Base-by-base conservation (phyloP, 2,888 invertebrate genomes). In the Acanthacorydalis orientalis region DNA sequence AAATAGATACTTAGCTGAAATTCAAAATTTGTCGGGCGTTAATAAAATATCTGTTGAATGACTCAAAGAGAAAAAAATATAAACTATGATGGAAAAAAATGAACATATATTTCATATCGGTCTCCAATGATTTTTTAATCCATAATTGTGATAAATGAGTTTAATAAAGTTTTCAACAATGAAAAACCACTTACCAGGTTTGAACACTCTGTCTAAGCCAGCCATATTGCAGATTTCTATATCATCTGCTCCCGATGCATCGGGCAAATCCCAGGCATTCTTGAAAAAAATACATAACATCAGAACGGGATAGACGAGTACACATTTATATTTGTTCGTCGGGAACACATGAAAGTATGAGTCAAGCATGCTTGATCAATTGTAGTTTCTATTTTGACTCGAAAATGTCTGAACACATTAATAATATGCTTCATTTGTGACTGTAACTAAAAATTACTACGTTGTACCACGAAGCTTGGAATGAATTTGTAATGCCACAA, bases 161-260 rank as follows among this genome's bases (percentile, higher is more conserved):
- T 23, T 23, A 23, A 23, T 23, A 23, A 23, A 23, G 23, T 23
- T 23, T 23, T 23, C 34, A 43, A 35, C 43, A 41, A 34, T 34
- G 12, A 43, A 50, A 47, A 40, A 14, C 14, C 37, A 62, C 63
- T 63, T 53, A 65, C 65, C 57, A 52, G 57, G 59, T 56, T 56
- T 58, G n/a, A 74, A 67, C 63, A 72, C 72, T 58, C 72, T 74
- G 59, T 80, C 77, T 55, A 79, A 70, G 43, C 78, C 77, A 31
- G 74, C 70, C 63, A 70, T 72, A 51, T 75, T 77, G 53, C 70
- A 71, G 44, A 78, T 61, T 48, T 61, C 60, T 53, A 57, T 58
- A 48, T 57, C 58, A 16, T 40, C 46, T 2, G 31, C 48, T 7
- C 43, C 43, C 34, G 54, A 52, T 47, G 54, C 53, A 14, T 54